These are phyloP conservation scores for Toxotes lorentzi DNA, from an alignment of 2,797 vertebrate genomes.

Conservation along the genomic window DNA sequence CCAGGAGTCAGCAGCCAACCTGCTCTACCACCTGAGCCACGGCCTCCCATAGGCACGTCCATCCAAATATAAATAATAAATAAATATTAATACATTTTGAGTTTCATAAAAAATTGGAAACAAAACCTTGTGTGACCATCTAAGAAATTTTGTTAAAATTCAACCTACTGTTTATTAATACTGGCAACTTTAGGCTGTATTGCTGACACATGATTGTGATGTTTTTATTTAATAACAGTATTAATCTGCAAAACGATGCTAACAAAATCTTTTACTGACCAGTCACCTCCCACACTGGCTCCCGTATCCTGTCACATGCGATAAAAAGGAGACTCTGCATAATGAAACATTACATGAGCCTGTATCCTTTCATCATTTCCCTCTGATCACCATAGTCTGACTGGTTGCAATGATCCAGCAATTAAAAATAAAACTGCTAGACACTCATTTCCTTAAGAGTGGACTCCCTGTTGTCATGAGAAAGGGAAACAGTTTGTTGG, in stretches of 20 bases:
- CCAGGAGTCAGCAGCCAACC: too few species aligned
- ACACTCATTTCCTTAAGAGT: slow-evolving; percentile 2
- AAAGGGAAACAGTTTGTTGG: background rate
- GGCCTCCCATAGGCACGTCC: too few species aligned
- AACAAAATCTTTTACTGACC: background rate
- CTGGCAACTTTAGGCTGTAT: background rate
- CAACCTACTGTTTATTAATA: background rate
- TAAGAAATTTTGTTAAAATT: background rate
- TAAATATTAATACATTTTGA: too few species aligned
- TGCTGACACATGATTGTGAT: background rate
- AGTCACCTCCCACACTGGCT: background rate
- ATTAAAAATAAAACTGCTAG: slow-evolving; percentile 24
- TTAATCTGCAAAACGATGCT: background rate
- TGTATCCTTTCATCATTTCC: background rate
- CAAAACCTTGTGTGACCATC: background rate
- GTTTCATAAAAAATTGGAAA: too few species aligned
- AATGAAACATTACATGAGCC: slow-evolving; percentile 2
- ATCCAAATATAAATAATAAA: too few species aligned
- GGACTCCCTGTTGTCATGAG: slow-evolving; percentile 18
- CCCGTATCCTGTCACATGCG: background rate
- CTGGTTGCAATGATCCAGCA: background rate
- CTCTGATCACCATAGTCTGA: background rate
- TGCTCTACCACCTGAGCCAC: too few species aligned
- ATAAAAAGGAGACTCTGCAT: background rate
- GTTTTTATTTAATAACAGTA: background rate